Base-by-base conservation (phyloP, 2,797 vertebrate species). In the Mallotus villosus region DNA sequence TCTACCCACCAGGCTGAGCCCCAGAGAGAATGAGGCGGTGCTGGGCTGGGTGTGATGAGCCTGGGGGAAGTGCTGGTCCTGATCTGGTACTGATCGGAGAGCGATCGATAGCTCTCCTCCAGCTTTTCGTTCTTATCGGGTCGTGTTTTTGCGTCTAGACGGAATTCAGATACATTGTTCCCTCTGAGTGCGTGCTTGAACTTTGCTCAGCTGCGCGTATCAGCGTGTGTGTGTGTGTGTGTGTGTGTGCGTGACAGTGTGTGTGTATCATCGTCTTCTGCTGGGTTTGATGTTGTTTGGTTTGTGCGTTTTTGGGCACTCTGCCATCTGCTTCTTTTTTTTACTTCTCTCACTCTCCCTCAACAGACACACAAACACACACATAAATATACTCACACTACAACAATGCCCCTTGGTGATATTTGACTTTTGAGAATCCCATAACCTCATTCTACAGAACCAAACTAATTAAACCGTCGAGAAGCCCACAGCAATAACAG, bases 391-490 rank as follows among this genome's bases (percentile, higher is more conserved):
- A 25, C 59, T 11, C 51, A 57, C 66, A 68, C 49, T 21, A n/a
- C 14, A 51, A 67, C 51, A 73, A 76, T 66, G 32, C 71, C 77
- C 73, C 71, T 65, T 65, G 73, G 74, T 76, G 27, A 27, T 68
- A 29, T 75, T 83, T 87, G 72, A 74, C 77, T 86, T 82, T 77
- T 77, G 69, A 80, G 78, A 71, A 78, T 82, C 70, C 74, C 29
- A 76, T 79, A 78, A 86, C 80, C 79, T 74, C 77, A 70, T 78
- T 87, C 70, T 79, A 66, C 70, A 73, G 63, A 78, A 68, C 71
- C 67, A 59, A 83, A 73, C 78, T 84, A 89, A 90, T 90, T 84
- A 87, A 90, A 86, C 83, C 71, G 74, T 72, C 57, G 62, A 86
- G 79, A 80, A 76, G 74, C 82, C 81, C 41, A 71, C 76, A 87